phyloP scores from a whole-genome alignment of 1,140 invertebrate species.

The Pogonomyrmex barbatus region DNA sequence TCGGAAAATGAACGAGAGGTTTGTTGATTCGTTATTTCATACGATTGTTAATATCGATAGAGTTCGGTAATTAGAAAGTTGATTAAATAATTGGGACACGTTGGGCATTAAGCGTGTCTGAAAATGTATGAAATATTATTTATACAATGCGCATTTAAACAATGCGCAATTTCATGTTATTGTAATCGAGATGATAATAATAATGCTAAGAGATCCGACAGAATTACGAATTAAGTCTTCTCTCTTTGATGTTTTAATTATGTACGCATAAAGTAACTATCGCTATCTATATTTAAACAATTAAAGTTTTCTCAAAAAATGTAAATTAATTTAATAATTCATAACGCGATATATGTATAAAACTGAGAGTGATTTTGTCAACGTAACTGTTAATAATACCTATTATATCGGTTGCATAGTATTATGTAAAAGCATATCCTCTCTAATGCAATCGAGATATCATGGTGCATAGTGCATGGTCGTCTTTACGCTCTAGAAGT shows the following conservation, averaged over 20 bases:
- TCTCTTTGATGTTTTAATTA: neutral
- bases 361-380: constrained; percentile 43
- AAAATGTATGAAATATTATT: neutral
- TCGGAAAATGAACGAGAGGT: constrained; percentile 65
- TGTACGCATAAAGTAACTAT: neutral
- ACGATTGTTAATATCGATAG: constrained; percentile 15
- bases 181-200: neutral
- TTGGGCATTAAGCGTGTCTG: neutral
- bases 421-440: constrained; percentile 47
- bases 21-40: constrained; percentile 27
- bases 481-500: constrained; percentile 41
- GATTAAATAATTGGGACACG: constrained; percentile 34
- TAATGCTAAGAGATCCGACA: neutral
- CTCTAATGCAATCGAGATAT: constrained; percentile 48
- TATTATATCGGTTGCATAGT: constrained; percentile 14
- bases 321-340: neutral
- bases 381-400: constrained; percentile 1
- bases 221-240: neutral
- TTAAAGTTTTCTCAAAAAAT: neutral
- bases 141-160: neutral
- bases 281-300: neutral
- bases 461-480: neutral
- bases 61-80: constrained; percentile 11
- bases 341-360: constrained; percentile 8
- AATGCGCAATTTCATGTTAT: neutral